phyloP scores from a whole-genome alignment of 2,113 vertebrate genomes.

The Tapirus terrestris region DNA sequence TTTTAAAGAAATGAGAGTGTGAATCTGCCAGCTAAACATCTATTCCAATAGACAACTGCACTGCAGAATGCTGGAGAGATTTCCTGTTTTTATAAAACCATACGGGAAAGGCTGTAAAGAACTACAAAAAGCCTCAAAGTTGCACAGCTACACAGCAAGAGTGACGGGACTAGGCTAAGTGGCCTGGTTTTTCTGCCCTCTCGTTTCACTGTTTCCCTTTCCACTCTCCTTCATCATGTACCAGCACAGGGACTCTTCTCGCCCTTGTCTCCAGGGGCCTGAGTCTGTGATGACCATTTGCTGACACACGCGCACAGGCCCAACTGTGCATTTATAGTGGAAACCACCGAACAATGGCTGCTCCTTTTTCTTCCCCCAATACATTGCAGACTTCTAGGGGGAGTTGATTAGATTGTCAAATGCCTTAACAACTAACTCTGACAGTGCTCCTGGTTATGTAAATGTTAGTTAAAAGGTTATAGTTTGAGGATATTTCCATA shows the following conservation, averaged over 20 bases:
- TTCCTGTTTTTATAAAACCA: conserved; percentile 57
- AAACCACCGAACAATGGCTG: neutral
- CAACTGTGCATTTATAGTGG: accelerated
- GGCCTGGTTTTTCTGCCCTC: neutral
- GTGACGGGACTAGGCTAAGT: neutral
- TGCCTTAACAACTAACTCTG: neutral
- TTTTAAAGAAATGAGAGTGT: conserved; percentile 15
- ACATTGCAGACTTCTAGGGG: neutral
- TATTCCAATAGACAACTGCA: neutral
- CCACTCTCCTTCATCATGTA: accelerated
- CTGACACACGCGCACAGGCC: no score
- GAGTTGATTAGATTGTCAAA: neutral
- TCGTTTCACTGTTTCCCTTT: neutral
- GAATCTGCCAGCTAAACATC: conserved; percentile 43
- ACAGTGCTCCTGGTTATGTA: neutral
- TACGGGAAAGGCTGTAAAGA: neutral
- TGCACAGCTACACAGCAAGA: neutral
- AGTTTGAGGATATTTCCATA: neutral
- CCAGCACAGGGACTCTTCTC: neutral
- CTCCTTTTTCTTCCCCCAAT: neutral
- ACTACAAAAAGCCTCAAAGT: neutral
- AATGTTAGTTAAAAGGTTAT: neutral
- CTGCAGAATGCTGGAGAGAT: neutral
- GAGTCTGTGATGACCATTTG: neutral
- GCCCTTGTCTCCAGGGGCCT: neutral